These are phyloP conservation scores for Gambusia holbrooki DNA, from an alignment of 2,113 vertebrate species.

Conservation along the genomic window DNA sequence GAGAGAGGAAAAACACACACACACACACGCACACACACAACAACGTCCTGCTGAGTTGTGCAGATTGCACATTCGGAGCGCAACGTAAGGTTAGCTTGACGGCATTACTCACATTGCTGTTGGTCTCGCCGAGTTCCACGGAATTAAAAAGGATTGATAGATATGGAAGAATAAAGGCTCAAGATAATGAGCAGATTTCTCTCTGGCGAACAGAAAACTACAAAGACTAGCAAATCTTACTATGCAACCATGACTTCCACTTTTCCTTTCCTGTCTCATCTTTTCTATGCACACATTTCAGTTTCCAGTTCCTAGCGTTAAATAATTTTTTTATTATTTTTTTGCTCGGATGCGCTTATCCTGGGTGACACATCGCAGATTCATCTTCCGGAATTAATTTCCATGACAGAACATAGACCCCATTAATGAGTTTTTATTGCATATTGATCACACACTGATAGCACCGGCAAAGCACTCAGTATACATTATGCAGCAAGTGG, in stretches of 20 bases:
- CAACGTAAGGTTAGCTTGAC: slow-evolving; percentile 28
- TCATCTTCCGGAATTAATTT: slow-evolving; percentile 79
- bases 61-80: neutral
- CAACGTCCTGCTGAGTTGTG: neutral
- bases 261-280: slow-evolving; percentile 35
- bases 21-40: neutral
- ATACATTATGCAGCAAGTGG: slow-evolving; percentile 59
- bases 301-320: slow-evolving; percentile 74
- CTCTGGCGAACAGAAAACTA: slow-evolving; percentile 67
- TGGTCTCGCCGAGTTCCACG: slow-evolving; percentile 10
- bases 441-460: slow-evolving; percentile 80
- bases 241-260: slow-evolving; percentile 62
- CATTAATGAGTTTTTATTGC: slow-evolving; percentile 82
- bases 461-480: slow-evolving; percentile 51
- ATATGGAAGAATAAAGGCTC: slow-evolving; percentile 34
- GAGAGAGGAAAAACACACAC: neutral
- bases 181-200: slow-evolving; percentile 47
- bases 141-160: slow-evolving; percentile 25
- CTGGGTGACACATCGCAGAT: slow-evolving; percentile 73
- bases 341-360: slow-evolving; percentile 75
- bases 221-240: slow-evolving; percentile 65
- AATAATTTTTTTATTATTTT: slow-evolving; percentile 62
- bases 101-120: neutral
- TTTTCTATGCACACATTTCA: slow-evolving; percentile 12
- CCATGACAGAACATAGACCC: slow-evolving; percentile 68